Evolutionary conservation across 2,797 vertebrate species (phyloP), one percentile per base, ranked within the genome.

Genomic region (Aplochiton taeniatus): DNA sequence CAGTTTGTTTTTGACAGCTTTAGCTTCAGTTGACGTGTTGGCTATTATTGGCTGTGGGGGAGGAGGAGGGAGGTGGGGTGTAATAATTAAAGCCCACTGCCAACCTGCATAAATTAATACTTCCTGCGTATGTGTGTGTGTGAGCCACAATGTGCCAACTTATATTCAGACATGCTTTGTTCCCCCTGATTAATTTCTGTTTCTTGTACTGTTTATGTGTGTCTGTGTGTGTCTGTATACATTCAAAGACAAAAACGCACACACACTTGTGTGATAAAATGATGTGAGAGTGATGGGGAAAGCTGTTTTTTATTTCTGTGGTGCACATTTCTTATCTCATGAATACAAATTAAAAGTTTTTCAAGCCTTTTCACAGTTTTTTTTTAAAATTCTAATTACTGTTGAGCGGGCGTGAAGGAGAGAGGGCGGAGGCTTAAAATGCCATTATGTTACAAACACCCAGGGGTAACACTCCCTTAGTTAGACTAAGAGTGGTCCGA

Each of bases 1-100:
- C 80, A 64, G 83, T 81, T 87, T 89, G 85, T 91, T 91, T 92
- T 87, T 92, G 91, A 93, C 91, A 91, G 92, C 90, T 87, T 77
- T 79, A 76, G 72, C 77, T 68, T 76, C 77, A 85, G 74, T 82
- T 31, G 31, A 31, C 66, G 53, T 60, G 73, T 58, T 54, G 76
- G 85, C 80, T 87, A 83, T 84, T 83, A 87, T 75, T 77, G 62
- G 13, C 13, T 4, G 13, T 13, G 76, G 17, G 54, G 52, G 41
- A 42, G 10, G 61, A 11, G 46, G 58, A 44, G 75, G 60, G 64
- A 58, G 73, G 66, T 73, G 83, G 83, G 83, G 81, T 83, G 81
- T 89, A 89, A 90, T 90, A 91, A 92, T 92, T 92, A 92, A 93
- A 90, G 85, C 83, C 73, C 77, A 79, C 83, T 79, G 81, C 80